phyloP scores from a whole-genome alignment of 2,113 vertebrate genomes.

The Steatornis caripensis region DNA sequence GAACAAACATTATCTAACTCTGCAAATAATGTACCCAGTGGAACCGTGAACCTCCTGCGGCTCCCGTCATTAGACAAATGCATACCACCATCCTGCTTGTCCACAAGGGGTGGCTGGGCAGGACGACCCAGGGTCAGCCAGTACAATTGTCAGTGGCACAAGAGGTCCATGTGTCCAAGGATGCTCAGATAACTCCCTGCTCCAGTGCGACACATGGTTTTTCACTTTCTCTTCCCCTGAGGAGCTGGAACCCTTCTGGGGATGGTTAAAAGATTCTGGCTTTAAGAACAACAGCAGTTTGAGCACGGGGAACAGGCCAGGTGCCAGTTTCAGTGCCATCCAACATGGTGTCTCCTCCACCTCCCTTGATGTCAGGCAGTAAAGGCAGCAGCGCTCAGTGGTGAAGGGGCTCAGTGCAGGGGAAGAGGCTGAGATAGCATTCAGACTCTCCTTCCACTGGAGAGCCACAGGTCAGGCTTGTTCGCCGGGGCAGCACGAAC shows the following conservation, averaged over 20 bases:
- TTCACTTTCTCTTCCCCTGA: neutral
- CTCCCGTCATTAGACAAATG: neutral
- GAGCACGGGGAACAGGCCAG: neutral
- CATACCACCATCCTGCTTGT: too few relatives aligned
- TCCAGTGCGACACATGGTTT: neutral
- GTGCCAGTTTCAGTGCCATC: neutral
- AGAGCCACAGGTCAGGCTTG: neutral
- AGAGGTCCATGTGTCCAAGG: neutral
- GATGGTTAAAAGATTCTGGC: neutral
- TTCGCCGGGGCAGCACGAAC: neutral
- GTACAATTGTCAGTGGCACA: neutral
- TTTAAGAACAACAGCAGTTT: neutral
- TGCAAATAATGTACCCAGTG: neutral
- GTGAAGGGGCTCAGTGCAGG: neutral
- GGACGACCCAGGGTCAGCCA: neutral
- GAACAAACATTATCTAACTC: neutral
- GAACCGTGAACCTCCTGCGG: neutral
- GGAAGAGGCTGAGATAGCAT: neutral
- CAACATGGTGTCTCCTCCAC: neutral
- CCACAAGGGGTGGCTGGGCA: neutral
- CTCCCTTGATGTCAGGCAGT: neutral
- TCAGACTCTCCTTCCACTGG: neutral
- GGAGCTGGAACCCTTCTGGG: neutral
- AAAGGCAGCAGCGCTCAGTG: neutral
- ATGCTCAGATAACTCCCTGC: neutral